phyloP scores from a whole-genome alignment of 2,113 vertebrate species.

The Arizona elegans region DNA sequence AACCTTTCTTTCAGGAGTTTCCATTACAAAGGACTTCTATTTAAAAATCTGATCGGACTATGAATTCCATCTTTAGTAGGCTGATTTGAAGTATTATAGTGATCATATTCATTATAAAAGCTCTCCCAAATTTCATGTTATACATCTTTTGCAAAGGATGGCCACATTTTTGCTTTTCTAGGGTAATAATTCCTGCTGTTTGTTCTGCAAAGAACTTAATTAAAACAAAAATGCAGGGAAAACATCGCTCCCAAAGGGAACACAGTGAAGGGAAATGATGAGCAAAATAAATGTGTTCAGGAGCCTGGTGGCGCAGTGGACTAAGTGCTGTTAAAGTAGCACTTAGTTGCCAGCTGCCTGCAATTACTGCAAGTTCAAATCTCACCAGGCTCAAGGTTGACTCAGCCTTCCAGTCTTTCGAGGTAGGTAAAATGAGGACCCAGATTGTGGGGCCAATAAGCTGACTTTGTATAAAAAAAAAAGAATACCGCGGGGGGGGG shows the following conservation, averaged over 20 bases:
- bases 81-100: slow-evolving; percentile 4
- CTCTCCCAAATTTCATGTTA: slow-evolving; percentile 8
- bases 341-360: too few species aligned
- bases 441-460: too few species aligned
- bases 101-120: neutral
- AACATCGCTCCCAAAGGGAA: slow-evolving; percentile 50
- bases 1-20: slow-evolving; percentile 22
- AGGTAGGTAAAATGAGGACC: too few species aligned
- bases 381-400: too few species aligned
- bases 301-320: too few species aligned
- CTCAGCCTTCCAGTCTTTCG: too few species aligned
- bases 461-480: too few species aligned
- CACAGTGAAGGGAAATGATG: slow-evolving; percentile 56
- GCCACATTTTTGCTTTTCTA: slow-evolving; percentile 39
- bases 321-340: too few species aligned
- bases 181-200: slow-evolving; percentile 36
- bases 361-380: too few species aligned
- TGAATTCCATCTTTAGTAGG: slow-evolving; percentile 17
- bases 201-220: slow-evolving; percentile 58
- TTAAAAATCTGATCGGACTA: neutral
- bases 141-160: slow-evolving; percentile 7
- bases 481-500: too few species aligned
- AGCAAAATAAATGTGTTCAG: slow-evolving; percentile 37
- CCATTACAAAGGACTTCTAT: slow-evolving; percentile 22
- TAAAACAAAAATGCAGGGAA: slow-evolving; percentile 43